A percentile compares a stretch with the other conserved stretches of the same genome.
phyloP scores from a whole-genome alignment of 2,888 invertebrate genomes.

The Tenthredo scrophulariae region DNA sequence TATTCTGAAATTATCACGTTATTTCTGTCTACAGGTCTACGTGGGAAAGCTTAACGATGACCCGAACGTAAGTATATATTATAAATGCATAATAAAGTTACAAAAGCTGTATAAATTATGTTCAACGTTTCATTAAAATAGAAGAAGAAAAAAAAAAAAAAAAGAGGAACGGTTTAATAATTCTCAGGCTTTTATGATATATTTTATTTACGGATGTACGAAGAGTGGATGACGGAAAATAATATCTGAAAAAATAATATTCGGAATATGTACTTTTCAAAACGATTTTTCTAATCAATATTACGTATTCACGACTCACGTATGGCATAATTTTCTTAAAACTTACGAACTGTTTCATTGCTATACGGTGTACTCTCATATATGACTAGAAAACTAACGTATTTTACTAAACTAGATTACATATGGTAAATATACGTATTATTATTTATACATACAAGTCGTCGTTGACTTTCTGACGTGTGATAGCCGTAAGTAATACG shows the following conservation, averaged over 20 bases:
- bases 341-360: not conserved
- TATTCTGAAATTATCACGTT: not conserved
- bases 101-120: not conserved
- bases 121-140: not conserved
- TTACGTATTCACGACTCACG: no score
- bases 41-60: slow-evolving; percentile 81
- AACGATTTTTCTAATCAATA: no score
- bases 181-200: not conserved
- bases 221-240: no score
- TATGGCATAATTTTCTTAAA: not conserved
- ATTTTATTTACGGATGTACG: no score
- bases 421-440: not conserved
- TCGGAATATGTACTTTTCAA: no score
- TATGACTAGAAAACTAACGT: not conserved
- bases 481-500: not conserved
- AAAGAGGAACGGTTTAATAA: not conserved
- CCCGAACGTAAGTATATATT: slow-evolving; percentile 78
- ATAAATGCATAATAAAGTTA: not conserved
- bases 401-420: not conserved
- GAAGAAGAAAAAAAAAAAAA: not conserved
- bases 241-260: no score
- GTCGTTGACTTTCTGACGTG: not conserved
- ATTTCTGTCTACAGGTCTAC: slow-evolving; percentile 79
- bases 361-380: not conserved
- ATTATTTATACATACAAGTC: not conserved